Conservation (phyloP, 2,888 invertebrate genomes). For the Elegia similella region DNA sequence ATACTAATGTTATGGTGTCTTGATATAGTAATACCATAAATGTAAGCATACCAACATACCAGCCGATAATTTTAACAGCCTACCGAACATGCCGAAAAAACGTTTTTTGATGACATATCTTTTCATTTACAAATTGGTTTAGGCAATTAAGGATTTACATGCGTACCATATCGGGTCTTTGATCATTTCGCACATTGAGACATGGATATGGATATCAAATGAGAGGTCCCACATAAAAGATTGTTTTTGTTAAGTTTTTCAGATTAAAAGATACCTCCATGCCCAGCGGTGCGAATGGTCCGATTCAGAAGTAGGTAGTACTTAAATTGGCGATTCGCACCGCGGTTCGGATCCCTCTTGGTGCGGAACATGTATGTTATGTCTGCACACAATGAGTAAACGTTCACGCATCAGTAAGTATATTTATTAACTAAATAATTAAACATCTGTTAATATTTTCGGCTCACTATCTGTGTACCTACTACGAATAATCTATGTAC, state of each 20-base stretch:
- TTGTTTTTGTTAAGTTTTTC: no score
- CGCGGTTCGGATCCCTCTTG: no score
- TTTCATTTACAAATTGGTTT: background rate
- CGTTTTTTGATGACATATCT: background rate
- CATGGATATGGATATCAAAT: no score
- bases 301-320: no score
- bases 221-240: no score
- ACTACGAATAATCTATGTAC: no score
- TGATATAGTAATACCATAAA: background rate
- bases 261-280: no score
- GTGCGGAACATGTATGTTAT: no score
- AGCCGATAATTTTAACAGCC: background rate
- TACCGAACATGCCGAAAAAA: background rate
- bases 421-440: background rate
- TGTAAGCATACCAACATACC: background rate
- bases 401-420: background rate
- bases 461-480: background rate
- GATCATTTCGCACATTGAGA: no score
- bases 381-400: background rate
- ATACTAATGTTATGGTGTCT: conserved; percentile 4
- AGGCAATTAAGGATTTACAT: background rate
- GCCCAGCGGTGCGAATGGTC: no score
- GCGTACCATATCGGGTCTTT: background rate
- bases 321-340: no score
- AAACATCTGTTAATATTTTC: background rate